These are phyloP conservation scores for Neria commutata DNA, from an alignment of 2,888 invertebrate genomes.

Conservation along the genomic window DNA sequence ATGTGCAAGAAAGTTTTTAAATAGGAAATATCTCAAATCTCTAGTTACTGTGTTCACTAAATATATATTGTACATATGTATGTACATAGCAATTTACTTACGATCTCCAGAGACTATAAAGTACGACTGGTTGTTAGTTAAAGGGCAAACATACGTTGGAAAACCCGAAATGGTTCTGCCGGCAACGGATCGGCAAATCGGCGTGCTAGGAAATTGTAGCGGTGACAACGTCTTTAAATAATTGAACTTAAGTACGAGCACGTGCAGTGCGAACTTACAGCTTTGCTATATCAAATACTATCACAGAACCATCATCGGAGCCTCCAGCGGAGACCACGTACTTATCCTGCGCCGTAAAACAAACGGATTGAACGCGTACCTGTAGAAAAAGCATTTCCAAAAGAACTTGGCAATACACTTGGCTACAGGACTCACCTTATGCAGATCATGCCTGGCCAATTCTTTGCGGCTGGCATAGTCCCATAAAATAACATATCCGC, in stretches of 20 bases:
- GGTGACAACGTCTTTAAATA: background rate
- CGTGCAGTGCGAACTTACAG: conserved; percentile 40
- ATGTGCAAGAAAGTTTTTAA: too few species aligned
- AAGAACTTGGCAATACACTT: background rate
- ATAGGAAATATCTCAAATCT: too few species aligned
- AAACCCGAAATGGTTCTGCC: conserved; percentile 75
- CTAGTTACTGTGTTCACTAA: too few species aligned
- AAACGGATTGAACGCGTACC: conserved; percentile 83
- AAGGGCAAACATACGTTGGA: conserved; percentile 66
- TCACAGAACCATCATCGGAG: conserved; percentile 85
- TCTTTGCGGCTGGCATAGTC: conserved; percentile 72
- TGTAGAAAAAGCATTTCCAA: conserved; percentile 34
- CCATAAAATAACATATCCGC: conserved; percentile 87
- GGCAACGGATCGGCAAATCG: conserved; percentile 69
- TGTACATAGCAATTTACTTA: conserved; percentile 51
- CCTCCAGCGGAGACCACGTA: conserved; percentile 88
- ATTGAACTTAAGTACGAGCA: background rate
- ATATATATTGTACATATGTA: too few species aligned
- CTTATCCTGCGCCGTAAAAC: conserved; percentile 80
- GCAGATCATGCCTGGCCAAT: conserved; percentile 77
- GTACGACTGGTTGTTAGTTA: conserved; percentile 67
- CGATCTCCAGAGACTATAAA: conserved; percentile 79
- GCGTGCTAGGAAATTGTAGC: conserved; percentile 54
- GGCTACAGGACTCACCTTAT: conserved; percentile 69
- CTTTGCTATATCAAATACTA: conserved; percentile 79